phyloP scores from a whole-genome alignment of 2,888 invertebrate genomes.

The Tanytarsus gracilentus region DNA sequence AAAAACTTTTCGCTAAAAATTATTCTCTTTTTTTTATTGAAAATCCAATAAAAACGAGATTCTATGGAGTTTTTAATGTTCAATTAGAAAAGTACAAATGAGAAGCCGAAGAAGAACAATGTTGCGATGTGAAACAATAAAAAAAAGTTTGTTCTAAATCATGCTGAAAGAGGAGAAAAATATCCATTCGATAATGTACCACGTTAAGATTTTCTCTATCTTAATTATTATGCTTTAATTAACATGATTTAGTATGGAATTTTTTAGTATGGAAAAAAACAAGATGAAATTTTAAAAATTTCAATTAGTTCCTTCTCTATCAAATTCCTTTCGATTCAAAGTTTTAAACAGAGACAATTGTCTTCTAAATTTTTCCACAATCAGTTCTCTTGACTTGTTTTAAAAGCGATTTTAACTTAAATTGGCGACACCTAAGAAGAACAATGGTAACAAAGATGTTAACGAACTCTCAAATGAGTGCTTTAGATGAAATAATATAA shows the following conservation, averaged over 20 bases:
- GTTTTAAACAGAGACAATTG: too few species aligned
- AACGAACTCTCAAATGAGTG: not conserved
- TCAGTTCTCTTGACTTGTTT: too few species aligned
- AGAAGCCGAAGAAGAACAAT: not conserved
- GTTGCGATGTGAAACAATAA: slow-evolving; percentile 7
- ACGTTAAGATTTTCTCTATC: slow-evolving; percentile 7
- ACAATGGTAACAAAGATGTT: not conserved
- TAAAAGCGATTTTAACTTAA: too few species aligned
- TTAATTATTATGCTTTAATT: slow-evolving; percentile 13
- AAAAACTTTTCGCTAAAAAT: not conserved
- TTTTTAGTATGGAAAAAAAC: not conserved
- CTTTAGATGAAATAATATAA: not conserved
- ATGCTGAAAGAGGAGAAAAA: not conserved
- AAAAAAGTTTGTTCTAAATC: not conserved
- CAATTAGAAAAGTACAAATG: not conserved
- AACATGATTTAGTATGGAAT: slow-evolving; percentile 24
- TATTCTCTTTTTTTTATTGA: slow-evolving; percentile 1
- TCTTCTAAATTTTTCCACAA: too few species aligned
- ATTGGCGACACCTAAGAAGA: too few species aligned
- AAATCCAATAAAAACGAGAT: not conserved
- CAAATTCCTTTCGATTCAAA: not conserved
- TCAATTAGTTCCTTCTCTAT: not conserved
- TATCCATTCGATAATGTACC: slow-evolving; percentile 19
- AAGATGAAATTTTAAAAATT: too few species aligned
- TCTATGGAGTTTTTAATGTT: slow-evolving; percentile 2